phyloP scores from a whole-genome alignment of 2,888 invertebrate species.

The Ischnura elegans region DNA sequence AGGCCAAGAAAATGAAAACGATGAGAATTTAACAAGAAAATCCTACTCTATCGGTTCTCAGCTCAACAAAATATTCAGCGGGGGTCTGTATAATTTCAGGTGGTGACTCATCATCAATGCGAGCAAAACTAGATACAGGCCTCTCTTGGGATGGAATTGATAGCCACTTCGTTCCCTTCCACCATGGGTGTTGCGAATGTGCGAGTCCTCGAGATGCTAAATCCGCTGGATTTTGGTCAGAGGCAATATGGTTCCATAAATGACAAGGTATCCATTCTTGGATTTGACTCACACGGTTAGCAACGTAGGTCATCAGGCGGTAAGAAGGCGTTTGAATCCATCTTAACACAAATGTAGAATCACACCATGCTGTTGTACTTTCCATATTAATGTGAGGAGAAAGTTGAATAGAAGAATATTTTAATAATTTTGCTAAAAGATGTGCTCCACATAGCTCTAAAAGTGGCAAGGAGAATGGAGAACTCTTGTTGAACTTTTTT shows the following conservation, averaged over 20 bases:
- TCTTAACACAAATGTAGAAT: too few relatives aligned
- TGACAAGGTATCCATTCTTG: neutral
- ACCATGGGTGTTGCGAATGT: neutral
- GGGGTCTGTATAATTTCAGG: neutral
- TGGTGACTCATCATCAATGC: neutral
- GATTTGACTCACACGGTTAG: neutral
- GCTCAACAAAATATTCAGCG: neutral
- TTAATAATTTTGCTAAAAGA: too few relatives aligned
- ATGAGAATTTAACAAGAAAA: too few relatives aligned
- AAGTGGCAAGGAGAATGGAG: too few relatives aligned
- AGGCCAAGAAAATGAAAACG: too few relatives aligned
- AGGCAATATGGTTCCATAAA: neutral
- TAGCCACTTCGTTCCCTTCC: neutral
- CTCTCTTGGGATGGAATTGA: neutral
- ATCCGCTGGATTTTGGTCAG: neutral
- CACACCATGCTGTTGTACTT: too few relatives aligned
- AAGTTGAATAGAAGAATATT: too few relatives aligned
- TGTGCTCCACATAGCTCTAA: too few relatives aligned
- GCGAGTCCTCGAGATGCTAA: neutral
- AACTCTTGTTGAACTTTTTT: too few relatives aligned
- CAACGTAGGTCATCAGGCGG: too few relatives aligned
- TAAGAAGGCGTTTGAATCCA: too few relatives aligned
- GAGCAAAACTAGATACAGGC: neutral
- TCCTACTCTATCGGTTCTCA: neutral
- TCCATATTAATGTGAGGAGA: too few relatives aligned